Evolutionary conservation across 1,140 invertebrate species (phyloP).

Genomic region (Calephelis nemesis): DNA sequence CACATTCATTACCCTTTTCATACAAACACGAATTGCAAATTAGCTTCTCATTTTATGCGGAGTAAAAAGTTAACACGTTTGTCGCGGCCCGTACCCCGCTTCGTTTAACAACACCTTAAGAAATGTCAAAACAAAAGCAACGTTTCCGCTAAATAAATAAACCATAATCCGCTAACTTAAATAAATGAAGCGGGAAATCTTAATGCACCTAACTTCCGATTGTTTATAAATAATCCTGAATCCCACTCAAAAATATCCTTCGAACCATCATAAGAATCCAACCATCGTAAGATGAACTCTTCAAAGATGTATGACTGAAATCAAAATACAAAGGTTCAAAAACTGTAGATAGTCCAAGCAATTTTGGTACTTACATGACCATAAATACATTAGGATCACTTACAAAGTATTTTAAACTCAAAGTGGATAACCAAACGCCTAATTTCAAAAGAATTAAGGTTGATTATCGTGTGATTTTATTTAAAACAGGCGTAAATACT

Average conservation of each 20-base stretch:
- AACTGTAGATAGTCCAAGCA: background rate
- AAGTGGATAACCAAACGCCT: background rate
- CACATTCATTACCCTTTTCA: no score
- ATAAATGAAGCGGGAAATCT: conserved; percentile 12
- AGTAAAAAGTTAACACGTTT: no score
- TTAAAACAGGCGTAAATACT: conserved; percentile 11
- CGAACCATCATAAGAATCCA: background rate
- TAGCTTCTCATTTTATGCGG: no score
- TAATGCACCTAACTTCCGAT: conserved; percentile 12
- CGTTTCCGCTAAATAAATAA: conserved; percentile 15
- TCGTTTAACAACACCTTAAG: no score
- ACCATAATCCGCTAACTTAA: conserved; percentile 9
- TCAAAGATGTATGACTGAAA: background rate
- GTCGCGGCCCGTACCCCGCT: no score
- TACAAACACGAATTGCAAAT: no score
- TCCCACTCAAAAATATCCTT: background rate
- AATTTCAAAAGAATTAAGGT: conserved; percentile 4
- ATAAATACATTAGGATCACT: background rate
- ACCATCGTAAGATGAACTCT: background rate
- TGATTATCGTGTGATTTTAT: conserved; percentile 15
- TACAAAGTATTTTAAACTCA: background rate
- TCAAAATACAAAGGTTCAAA: background rate
- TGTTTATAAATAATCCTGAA: conserved; percentile 4
- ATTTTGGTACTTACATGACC: background rate
- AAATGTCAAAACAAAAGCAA: background rate